Conservation (phyloP, 2,888 invertebrate genomes). For the Diarsia rubi region DNA sequence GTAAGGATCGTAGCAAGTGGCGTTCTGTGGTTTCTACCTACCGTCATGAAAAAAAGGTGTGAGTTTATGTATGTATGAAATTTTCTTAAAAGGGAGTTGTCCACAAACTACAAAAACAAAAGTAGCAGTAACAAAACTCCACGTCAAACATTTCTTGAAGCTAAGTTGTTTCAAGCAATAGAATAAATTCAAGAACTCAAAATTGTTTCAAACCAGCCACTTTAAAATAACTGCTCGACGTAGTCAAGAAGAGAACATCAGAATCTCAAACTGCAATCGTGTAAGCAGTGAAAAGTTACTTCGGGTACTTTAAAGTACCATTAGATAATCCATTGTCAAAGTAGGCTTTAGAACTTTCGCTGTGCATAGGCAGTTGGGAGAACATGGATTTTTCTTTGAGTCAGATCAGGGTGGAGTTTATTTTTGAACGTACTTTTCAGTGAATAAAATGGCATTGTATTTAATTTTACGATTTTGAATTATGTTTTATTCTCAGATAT, state of each 20-base stretch:
- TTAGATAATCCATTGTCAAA: slow-evolving; percentile 50
- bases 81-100: not conserved
- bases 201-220: slow-evolving; percentile 20
- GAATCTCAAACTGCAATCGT: slow-evolving; percentile 39
- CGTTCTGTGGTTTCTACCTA: too few relatives aligned
- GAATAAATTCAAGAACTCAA: slow-evolving; percentile 15
- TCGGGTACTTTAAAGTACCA: slow-evolving; percentile 40
- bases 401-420: not conserved
- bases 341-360: slow-evolving; percentile 49
- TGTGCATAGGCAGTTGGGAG: slow-evolving; percentile 42
- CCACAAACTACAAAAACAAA: not conserved
- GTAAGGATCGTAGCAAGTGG: too few relatives aligned
- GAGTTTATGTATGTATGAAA: not conserved
- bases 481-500: not conserved
- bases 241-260: slow-evolving; percentile 31
- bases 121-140: not conserved
- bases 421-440: not conserved
- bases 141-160: not conserved
- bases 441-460: not conserved
- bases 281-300: slow-evolving; percentile 42
- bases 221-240: slow-evolving; percentile 19
- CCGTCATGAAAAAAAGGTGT: too few relatives aligned
- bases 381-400: slow-evolving; percentile 25
- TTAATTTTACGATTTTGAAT: not conserved
- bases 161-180: not conserved